A percentile compares a stretch with the other conserved stretches of the same genome.
Evolutionary conservation across 2,113 vertebrate genomes (phyloP).

Genomic region (Mohoua ochrocephala): DNA sequence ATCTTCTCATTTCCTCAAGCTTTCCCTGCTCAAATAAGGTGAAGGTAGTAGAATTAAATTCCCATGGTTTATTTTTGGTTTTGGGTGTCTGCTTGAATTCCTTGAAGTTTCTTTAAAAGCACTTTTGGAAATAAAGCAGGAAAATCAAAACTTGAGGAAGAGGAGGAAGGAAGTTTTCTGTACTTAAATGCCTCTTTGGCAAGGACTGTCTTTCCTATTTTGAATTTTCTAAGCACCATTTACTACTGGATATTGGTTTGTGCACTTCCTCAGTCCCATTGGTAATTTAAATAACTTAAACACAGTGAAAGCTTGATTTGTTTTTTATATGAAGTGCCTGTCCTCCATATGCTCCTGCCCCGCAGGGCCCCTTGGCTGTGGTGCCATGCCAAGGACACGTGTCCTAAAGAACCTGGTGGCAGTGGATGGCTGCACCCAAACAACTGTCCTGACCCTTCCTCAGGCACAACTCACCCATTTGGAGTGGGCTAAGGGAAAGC

Average conservation of each 20-base stretch:
- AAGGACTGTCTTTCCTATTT: not conserved
- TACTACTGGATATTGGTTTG: not conserved
- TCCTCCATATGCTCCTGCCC: not conserved
- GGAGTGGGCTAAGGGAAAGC: not conserved
- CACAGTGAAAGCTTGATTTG: not conserved
- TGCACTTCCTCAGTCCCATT: not conserved
- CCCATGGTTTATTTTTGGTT: not conserved
- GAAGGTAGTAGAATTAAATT: not conserved
- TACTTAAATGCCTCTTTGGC: not conserved
- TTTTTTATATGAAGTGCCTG: not conserved
- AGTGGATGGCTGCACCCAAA: not conserved
- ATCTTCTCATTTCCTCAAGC: not conserved
- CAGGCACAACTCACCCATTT: accelerated
- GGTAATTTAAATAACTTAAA: not conserved
- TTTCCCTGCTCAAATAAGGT: not conserved
- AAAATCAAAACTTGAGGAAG: not conserved
- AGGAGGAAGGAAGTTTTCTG: not conserved
- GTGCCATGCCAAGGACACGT: accelerated
- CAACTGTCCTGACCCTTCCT: accelerated
- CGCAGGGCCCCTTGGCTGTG: accelerated
- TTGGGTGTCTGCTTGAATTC: not conserved
- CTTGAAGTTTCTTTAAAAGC: not conserved
- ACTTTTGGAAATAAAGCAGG: not conserved
- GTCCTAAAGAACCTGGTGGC: not conserved
- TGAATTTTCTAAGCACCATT: not conserved